These are phyloP conservation scores for Tapera naevia DNA, from an alignment of 2,797 vertebrate species.

Conservation along the genomic window DNA sequence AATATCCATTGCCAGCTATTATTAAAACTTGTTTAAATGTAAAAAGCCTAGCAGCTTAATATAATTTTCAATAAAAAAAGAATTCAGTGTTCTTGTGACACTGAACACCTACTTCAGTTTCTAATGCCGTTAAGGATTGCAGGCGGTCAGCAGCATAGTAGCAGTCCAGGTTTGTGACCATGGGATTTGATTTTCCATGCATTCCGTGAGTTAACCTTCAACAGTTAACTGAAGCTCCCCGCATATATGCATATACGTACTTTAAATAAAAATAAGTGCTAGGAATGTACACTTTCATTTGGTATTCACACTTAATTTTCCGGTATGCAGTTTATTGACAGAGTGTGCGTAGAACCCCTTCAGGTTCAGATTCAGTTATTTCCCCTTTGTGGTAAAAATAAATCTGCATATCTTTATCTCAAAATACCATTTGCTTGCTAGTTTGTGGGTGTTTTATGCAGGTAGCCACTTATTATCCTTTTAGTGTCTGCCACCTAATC, in stretches of 20 bases:
- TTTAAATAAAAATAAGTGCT: neutral
- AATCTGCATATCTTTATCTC: neutral
- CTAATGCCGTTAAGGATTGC: neutral
- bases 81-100: neutral
- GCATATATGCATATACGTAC: accelerated
- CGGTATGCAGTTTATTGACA: neutral
- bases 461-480: neutral
- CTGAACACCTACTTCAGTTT: neutral
- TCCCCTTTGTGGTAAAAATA: neutral
- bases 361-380: neutral
- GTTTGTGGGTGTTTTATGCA: neutral
- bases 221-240: neutral
- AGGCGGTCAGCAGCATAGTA: neutral
- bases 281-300: neutral
- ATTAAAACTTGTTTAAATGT: neutral
- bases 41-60: neutral
- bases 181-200: neutral
- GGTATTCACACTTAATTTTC: neutral
- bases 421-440: neutral
- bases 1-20: neutral
- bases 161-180: neutral
- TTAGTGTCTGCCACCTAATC: neutral
- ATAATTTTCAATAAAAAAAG: accelerated
- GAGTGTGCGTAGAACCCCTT: neutral
- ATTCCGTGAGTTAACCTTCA: neutral